Conservation (phyloP, 2,888 invertebrate genomes). For the Tipula lateralis region DNA sequence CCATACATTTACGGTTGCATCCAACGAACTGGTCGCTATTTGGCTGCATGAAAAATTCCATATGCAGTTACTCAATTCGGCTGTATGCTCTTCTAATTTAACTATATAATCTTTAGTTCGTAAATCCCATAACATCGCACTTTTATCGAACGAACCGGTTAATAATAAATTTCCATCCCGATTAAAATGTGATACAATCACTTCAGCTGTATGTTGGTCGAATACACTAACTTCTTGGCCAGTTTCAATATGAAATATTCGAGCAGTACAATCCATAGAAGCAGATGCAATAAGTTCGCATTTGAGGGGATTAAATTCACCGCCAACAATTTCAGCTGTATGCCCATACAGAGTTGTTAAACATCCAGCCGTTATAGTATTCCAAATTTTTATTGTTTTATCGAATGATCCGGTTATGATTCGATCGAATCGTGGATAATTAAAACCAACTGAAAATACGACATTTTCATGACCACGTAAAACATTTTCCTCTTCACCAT, state of each 20-base stretch:
- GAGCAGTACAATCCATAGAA: slow-evolving; percentile 71
- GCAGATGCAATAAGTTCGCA: slow-evolving; percentile 65
- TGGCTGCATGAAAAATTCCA: slow-evolving; percentile 63
- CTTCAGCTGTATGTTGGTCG: slow-evolving; percentile 68
- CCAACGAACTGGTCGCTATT: slow-evolving; percentile 66
- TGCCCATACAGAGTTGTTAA: slow-evolving; percentile 69
- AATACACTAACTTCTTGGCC: slow-evolving; percentile 59
- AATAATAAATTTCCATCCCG: slow-evolving; percentile 63
- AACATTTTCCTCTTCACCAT: slow-evolving; percentile 62
- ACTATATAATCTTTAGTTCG: slow-evolving; percentile 55
- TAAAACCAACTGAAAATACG: slow-evolving; percentile 74
- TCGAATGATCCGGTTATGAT: slow-evolving; percentile 78
- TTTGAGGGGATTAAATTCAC: slow-evolving; percentile 60
- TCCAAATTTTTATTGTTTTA: slow-evolving; percentile 72
- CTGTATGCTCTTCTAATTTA: slow-evolving; percentile 54
- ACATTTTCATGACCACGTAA: slow-evolving; percentile 74
- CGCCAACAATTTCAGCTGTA: slow-evolving; percentile 65
- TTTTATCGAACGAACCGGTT: slow-evolving; percentile 76
- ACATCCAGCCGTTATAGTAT: slow-evolving; percentile 60
- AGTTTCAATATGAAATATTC: slow-evolving; percentile 64
- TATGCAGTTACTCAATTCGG: slow-evolving; percentile 64
- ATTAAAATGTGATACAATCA: slow-evolving; percentile 68
- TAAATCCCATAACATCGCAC: slow-evolving; percentile 70
- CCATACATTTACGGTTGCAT: slow-evolving; percentile 67
- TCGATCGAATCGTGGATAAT: slow-evolving; percentile 67